Evolutionary conservation across 2,797 vertebrate species (phyloP).

Genomic region (Acipenser oxyrinchus): DNA sequence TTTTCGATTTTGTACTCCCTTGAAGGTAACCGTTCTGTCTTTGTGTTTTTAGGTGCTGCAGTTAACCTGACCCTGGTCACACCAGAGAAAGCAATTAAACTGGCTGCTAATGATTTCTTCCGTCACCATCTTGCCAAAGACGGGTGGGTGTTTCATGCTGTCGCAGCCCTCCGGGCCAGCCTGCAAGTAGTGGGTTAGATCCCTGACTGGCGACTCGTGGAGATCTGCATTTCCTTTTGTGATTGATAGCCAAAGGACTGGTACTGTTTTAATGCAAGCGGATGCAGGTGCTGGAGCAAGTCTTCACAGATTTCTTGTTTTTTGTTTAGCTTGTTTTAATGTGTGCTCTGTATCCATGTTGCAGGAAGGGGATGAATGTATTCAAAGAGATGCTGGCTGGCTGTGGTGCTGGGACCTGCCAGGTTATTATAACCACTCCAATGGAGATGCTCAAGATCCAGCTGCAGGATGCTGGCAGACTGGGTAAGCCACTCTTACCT

Average conservation of each 20-base stretch:
- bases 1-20: too few relatives aligned
- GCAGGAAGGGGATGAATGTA: constrained; percentile 61
- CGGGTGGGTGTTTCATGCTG: constrained; percentile 44
- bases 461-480: constrained; percentile 70
- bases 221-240: too few relatives aligned
- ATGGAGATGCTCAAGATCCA: constrained; percentile 85
- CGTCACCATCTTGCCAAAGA: constrained; percentile 58
- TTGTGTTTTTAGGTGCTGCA: constrained; percentile 57
- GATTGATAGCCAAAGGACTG: too few relatives aligned
- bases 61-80: constrained; percentile 74
- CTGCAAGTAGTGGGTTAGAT: too few relatives aligned
- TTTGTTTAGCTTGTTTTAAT: background rate
- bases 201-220: too few relatives aligned
- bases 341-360: constrained; percentile 11
- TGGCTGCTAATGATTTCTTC: constrained; percentile 73
- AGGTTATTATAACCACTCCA: constrained; percentile 72
- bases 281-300: too few relatives aligned
- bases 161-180: background rate
- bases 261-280: background rate
- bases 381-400: constrained; percentile 74
- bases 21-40: constrained; percentile 27
- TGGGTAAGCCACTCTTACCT: constrained; percentile 41
- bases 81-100: constrained; percentile 73
- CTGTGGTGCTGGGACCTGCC: constrained; percentile 72
- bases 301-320: constrained; percentile 1